Conservation (phyloP, 2,113 vertebrate genomes). For the pig (Sus scrofa) region DNA sequence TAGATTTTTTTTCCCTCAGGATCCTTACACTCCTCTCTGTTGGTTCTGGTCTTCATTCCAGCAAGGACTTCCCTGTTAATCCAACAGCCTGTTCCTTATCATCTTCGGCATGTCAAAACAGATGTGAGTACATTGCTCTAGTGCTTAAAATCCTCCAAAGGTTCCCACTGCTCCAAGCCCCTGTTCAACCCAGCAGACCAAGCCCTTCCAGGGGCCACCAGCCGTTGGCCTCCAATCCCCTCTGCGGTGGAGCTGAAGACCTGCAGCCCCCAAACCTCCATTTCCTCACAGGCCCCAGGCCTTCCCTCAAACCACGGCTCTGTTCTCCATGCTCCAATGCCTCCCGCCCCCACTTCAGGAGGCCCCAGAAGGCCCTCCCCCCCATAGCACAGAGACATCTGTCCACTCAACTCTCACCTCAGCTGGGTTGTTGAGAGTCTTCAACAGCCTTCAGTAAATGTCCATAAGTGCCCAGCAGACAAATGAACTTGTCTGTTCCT, state of each 20-base stretch:
- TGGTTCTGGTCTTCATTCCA: neutral
- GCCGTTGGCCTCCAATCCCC: accelerated
- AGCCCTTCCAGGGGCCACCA: no score
- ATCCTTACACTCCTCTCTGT: neutral
- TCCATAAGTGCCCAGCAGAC: neutral
- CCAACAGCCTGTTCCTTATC: neutral
- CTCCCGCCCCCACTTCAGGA: neutral
- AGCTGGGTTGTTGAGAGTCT: no score
- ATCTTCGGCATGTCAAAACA: neutral
- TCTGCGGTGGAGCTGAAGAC: neutral
- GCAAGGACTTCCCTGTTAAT: neutral
- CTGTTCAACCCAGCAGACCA: neutral
- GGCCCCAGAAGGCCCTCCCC: neutral
- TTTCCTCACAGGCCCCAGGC: neutral
- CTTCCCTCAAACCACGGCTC: neutral
- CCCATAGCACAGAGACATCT: neutral
- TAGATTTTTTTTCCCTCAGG: neutral
- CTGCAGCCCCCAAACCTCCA: neutral
- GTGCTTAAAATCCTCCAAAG: neutral
- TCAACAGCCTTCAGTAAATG: neutral
- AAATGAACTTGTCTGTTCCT: neutral
- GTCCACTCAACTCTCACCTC: neutral
- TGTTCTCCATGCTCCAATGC: no score
- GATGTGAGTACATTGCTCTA: neutral
- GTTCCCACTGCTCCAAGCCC: neutral